Evolutionary conservation across 2,797 vertebrate species (phyloP), one percentile per base, ranked within the genome.

Genomic region (Molossus alvarezi): DNA sequence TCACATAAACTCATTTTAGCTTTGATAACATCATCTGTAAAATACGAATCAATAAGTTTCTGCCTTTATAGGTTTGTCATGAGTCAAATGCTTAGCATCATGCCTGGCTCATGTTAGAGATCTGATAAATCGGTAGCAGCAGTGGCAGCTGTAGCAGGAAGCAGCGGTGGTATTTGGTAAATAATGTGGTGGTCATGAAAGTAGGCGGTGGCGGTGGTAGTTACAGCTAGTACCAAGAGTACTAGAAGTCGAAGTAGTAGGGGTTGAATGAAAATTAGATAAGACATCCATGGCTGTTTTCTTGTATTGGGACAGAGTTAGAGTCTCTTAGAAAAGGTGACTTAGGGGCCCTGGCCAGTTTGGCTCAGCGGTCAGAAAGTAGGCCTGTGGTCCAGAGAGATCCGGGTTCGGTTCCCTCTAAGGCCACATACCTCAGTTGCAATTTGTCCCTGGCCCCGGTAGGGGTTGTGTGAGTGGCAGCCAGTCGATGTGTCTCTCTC

Each of bases 11-110:
- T 75, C 20, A 51, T 55, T 93, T 97, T 80, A 80, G 17, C 11
- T 71, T 95, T 96, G 33, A 57, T 71, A 75, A 15, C 9, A 73
- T 94, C n/a, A 83, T 82, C 15, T 75, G 15, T 84, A 69, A 93
- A 91, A 77, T 77, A 67, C 23, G 20, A 86, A 37, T 25, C 17
- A 88, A 58, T 25, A 33, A 77, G 27, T 48, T 5, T 75, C 55
- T 90, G 57, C 27, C 53, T 88, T 90, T 57, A 41, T 14, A 85
- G 3, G 0, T 4, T 23, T 57, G 27, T 65, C 53, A 73, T 62
- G 18, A 67, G 23, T 14, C 45, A 58, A 90, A 20, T 37, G 15
- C 65, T 79, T 45, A 53, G 51, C 25, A 27, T 13, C 20, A 15
- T 62, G 14, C 4, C 15, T 79, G 27, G 37, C 18, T 87, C 79